Percentiles rank a stretch among this genome's conserved stretches.
phyloP scores from a whole-genome alignment of 2,797 vertebrate species.

The Mastacembelus armatus region DNA sequence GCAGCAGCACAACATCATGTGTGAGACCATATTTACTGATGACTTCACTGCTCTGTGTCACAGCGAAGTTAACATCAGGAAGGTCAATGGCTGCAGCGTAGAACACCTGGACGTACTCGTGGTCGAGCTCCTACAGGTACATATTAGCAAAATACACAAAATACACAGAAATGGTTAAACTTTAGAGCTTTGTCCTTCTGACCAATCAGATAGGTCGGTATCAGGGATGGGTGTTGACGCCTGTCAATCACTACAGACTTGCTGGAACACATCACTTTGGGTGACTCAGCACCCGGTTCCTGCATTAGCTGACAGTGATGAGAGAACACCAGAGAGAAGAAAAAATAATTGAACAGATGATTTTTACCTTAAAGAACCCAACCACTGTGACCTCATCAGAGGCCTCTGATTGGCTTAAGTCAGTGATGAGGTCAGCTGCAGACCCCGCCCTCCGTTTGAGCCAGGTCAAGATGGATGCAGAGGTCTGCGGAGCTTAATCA shows the following conservation, averaged over 20 bases:
- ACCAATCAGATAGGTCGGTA: too few relatives aligned
- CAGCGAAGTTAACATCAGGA: conserved; percentile 87
- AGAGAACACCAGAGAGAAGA: not conserved
- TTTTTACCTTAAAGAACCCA: conserved; percentile 91
- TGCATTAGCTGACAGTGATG: too few relatives aligned
- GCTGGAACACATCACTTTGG: too few relatives aligned
- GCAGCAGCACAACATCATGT: conserved; percentile 85
- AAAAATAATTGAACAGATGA: not conserved
- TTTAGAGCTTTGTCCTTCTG: too few relatives aligned
- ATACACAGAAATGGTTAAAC: conserved; percentile 24
- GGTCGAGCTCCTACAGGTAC: conserved; percentile 83
- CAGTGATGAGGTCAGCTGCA: conserved; percentile 82
- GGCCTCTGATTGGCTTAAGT: conserved; percentile 78
- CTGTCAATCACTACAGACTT: too few relatives aligned
- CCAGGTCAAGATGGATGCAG: conserved; percentile 90
- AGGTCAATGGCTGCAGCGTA: conserved; percentile 84
- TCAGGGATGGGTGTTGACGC: too few relatives aligned
- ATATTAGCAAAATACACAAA: too few relatives aligned
- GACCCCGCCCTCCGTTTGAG: conserved; percentile 88
- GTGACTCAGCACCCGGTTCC: too few relatives aligned
- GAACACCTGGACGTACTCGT: conserved; percentile 81
- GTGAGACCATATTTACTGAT: conserved; percentile 77
- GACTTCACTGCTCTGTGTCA: conserved; percentile 78
- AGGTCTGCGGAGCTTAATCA: conserved; percentile 85
- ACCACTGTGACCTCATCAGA: conserved; percentile 86